Evolutionary conservation across 2,888 invertebrate genomes (phyloP), one percentile per base, ranked within the genome.

Genomic region (Chrysolina oricalcia): DNA sequence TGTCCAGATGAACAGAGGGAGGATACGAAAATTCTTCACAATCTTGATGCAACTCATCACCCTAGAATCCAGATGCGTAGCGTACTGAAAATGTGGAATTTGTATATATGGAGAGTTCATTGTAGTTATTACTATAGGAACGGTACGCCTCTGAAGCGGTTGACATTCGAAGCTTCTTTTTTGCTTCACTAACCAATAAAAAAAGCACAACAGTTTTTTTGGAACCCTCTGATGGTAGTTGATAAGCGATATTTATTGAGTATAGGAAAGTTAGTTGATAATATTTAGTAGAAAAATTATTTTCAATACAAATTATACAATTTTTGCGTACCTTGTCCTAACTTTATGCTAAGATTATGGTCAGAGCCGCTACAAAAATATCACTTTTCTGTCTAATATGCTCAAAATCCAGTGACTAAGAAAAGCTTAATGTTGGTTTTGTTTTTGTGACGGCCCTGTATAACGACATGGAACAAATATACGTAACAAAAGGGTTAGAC

Each of bases 51-150:
- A 53, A 67, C 19, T 46, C 8, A 43, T 68, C 65, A 69, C 73
- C 70, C 62, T 46, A 10, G 66, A 50, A 48, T 13, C 74, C 81
- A 78, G 75, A 63, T 76, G 72, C 80, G 80, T 77, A 72, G 62
- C 72, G 74, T 79, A 72, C 48, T 69, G 66, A 67, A 72, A 75
- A 62, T 65, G 72, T 72, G 69, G 70, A 80, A 82, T 82, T 83
- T 86, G 86, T 86, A 86, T 85, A 86, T 86, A 86, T 83, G 85
- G 84, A 86, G 83, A 85, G 85, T 85, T 85, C 81, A 80, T 83
- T 82, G 80, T 82, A 82, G 79, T 76, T 76, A 77, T 74, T 74
- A 65, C 56, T 62, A 70, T 62, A 40, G n/a, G 59, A 59, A 76
- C 15, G 67, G 64, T 72, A 65, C 76, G 78, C 72, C 75, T 50